phyloP scores from a whole-genome alignment of 2,888 invertebrate genomes.

The Drosophila hawaiiensis region DNA sequence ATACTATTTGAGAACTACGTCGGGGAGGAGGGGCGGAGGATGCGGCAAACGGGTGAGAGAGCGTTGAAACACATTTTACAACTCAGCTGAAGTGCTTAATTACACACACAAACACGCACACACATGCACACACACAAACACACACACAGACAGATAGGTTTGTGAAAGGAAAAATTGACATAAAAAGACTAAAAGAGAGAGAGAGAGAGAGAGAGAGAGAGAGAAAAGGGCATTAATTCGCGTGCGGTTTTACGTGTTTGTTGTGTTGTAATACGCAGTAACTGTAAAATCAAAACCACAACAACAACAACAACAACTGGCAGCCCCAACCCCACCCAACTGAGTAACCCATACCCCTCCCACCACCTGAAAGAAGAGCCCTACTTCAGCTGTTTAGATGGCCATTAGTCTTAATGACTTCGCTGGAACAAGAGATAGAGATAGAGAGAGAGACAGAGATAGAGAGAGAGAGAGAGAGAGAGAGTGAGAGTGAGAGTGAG shows the following conservation, averaged over 20 bases:
- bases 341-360: background rate
- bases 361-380: constrained; percentile 11
- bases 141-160: constrained; percentile 16
- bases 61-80: constrained; percentile 75
- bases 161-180: background rate
- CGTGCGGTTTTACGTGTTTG: constrained; percentile 25
- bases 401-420: constrained; percentile 82
- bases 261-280: constrained; percentile 46
- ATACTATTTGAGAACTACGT: constrained; percentile 8
- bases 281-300: constrained; percentile 75
- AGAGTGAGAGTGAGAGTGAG: constrained; percentile 5
- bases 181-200: background rate
- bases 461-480: background rate
- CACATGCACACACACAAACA: constrained; percentile 50
- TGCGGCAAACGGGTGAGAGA: constrained; percentile 6
- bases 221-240: constrained; percentile 49
- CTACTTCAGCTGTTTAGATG: constrained; percentile 59
- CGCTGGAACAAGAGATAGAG: constrained; percentile 15
- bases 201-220: constrained; percentile 31
- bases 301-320: constrained; percentile 33
- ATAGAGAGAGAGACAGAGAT: background rate
- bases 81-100: constrained; percentile 78
- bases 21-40: background rate
- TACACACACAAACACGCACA: constrained; percentile 47
- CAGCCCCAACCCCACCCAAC: too few relatives aligned